A percentile compares a stretch with the other conserved stretches of the same genome.
Evolutionary conservation across 2,113 vertebrate species (phyloP).

Genomic region (Trogon surrucura): DNA sequence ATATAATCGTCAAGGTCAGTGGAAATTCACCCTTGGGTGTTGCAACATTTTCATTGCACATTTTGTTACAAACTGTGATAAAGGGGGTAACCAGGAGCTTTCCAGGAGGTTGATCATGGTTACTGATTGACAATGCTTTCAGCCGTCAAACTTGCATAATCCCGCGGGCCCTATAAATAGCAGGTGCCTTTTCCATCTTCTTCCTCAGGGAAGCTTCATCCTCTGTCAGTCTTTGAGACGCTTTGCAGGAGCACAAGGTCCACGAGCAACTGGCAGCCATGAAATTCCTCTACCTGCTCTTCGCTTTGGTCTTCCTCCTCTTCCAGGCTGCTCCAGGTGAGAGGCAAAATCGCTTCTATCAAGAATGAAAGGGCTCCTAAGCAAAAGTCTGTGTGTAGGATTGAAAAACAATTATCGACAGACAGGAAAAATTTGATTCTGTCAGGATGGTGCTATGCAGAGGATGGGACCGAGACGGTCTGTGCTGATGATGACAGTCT

Average conservation of each 20-base stretch:
- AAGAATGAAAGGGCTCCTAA: neutral
- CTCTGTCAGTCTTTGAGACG: rapidly evolving
- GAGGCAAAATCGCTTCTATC: neutral
- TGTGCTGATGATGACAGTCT: rapidly evolving
- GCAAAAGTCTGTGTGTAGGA: neutral
- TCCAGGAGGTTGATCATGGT: neutral
- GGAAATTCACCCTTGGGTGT: conserved; percentile 20
- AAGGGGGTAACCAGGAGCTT: neutral
- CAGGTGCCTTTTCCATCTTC: neutral
- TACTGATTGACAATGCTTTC: conserved; percentile 54
- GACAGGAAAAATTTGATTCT: neutral
- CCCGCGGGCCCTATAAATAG: neutral
- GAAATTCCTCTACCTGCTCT: conserved; percentile 49
- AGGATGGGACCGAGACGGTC: neutral
- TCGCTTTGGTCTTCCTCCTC: conserved; percentile 25
- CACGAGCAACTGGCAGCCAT: neutral
- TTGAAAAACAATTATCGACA: neutral
- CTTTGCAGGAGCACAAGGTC: neutral
- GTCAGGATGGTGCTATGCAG: rapidly evolving
- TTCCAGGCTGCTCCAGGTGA: conserved; percentile 65
- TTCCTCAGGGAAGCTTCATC: neutral
- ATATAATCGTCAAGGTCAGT: neutral
- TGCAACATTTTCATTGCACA: neutral
- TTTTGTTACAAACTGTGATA: neutral
- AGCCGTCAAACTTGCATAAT: neutral